These are phyloP conservation scores for Vidua macroura DNA, from an alignment of 2,113 vertebrate genomes.

Conservation along the genomic window DNA sequence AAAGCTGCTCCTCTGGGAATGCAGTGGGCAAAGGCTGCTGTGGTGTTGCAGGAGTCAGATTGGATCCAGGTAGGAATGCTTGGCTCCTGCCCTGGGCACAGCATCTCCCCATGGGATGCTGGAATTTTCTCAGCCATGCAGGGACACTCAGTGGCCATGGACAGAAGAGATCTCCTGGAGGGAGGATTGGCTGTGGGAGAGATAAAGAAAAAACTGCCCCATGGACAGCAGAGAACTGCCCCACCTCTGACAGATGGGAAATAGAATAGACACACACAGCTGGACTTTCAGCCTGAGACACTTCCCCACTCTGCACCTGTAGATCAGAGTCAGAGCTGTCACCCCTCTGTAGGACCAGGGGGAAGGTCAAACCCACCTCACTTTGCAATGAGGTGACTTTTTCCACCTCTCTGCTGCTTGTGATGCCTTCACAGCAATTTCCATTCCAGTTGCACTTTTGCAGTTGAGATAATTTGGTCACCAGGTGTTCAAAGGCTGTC, in stretches of 20 bases:
- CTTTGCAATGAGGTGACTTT: neutral
- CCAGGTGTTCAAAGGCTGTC: neutral
- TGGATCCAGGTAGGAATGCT: no score
- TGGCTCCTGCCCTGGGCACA: no score
- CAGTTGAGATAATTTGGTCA: neutral
- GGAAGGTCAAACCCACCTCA: neutral
- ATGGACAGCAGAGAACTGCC: neutral
- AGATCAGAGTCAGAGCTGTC: neutral
- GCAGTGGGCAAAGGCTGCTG: no score
- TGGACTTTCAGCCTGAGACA: neutral
- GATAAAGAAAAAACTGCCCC: neutral
- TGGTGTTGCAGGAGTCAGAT: no score
- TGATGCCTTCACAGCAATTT: neutral
- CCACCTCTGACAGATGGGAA: neutral
- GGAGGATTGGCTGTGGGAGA: no score
- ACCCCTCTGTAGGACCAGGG: neutral
- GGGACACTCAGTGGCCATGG: no score
- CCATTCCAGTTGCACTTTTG: neutral
- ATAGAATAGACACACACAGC: neutral
- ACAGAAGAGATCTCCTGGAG: no score
- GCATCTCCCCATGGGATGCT: no score
- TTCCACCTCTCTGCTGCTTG: neutral
- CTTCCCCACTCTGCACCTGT: neutral
- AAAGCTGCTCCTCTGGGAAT: no score
- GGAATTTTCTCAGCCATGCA: no score